A percentile compares a stretch with the other conserved stretches of the same genome.
Evolutionary conservation across 2,888 invertebrate species (phyloP).

Genomic region (Agriotes lineatus): DNA sequence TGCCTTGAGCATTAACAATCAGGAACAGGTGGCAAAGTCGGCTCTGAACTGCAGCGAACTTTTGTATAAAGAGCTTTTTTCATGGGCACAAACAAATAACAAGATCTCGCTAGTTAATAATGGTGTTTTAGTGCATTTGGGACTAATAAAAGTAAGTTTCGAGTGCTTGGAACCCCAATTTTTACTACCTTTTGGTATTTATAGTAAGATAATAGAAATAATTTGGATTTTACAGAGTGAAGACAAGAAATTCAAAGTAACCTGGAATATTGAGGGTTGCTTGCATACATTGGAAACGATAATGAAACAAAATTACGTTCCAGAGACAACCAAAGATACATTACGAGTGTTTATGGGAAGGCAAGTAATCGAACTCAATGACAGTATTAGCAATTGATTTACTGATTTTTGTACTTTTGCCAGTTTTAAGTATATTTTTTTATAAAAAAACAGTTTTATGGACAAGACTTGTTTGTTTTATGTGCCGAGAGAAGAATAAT

Average conservation of each 20-base stretch:
- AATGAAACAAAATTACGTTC: conserved; percentile 69
- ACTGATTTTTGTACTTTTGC: background rate
- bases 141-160: conserved; percentile 76
- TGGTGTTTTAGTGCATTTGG: conserved; percentile 74
- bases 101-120: conserved; percentile 73
- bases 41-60: conserved; percentile 66
- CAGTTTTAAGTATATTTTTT: background rate
- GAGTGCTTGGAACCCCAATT: background rate
- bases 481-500: too few relatives aligned
- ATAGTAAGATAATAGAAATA: conserved; percentile 31
- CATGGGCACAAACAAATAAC: conserved; percentile 66
- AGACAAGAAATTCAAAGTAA: conserved; percentile 73
- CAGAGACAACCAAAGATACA: conserved; percentile 67
- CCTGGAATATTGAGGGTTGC: conserved; percentile 75
- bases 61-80: conserved; percentile 70
- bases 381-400: conserved; percentile 4
- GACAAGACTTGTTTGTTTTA: too few relatives aligned
- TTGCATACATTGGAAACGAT: conserved; percentile 70
- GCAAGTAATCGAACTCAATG: conserved; percentile 29
- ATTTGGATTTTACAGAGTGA: conserved; percentile 72
- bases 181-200: background rate
- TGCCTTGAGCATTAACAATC: conserved; percentile 70
- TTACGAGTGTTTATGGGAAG: conserved; percentile 18
- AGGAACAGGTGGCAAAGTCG: conserved; percentile 64
- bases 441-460: background rate